Evolutionary conservation across 2,888 invertebrate genomes (phyloP).

Genomic region (Mimumesa dahlbomi): DNA sequence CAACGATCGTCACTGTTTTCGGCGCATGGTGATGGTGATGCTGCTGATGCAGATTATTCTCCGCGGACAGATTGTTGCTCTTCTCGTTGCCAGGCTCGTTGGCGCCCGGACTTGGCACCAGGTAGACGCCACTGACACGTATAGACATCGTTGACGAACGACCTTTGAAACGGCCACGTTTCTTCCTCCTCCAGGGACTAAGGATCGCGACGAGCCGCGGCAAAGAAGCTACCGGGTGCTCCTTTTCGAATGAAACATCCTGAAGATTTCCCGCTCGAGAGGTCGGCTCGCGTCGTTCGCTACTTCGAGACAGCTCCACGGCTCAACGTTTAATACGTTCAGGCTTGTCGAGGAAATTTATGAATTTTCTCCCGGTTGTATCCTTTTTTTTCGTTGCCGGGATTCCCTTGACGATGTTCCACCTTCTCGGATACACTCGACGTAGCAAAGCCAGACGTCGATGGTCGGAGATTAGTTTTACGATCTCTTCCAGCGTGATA

Average conservation of each 20-base stretch:
- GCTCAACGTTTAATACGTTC: conserved; percentile 51
- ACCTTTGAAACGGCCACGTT: conserved; percentile 61
- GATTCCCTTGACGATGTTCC: not conserved
- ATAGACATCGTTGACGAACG: conserved; percentile 74
- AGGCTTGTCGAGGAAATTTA: conserved; percentile 37
- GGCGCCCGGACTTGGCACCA: conserved; percentile 73
- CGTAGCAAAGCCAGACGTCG: not conserved
- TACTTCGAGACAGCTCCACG: conserved; percentile 61
- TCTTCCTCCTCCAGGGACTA: conserved; percentile 62
- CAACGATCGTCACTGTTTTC: conserved; percentile 85
- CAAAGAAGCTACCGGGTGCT: conserved; percentile 62
- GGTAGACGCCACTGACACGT: conserved; percentile 78
- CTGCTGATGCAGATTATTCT: conserved; percentile 49
- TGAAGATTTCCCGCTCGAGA: conserved; percentile 55
- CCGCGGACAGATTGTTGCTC: conserved; percentile 38
- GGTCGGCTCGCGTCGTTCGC: conserved; percentile 62
- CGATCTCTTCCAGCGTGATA: not conserved
- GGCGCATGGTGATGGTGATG: conserved; percentile 73
- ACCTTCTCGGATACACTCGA: not conserved
- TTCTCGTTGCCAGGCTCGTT: conserved; percentile 54
- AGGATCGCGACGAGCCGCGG: conserved; percentile 63
- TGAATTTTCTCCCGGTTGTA: not conserved
- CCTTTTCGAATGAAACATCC: conserved; percentile 51
- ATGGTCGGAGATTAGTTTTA: not conserved
- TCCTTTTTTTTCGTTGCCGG: not conserved